Base-by-base conservation (phyloP, 2,113 vertebrate genomes). In the Neopipo cinnamomea region DNA sequence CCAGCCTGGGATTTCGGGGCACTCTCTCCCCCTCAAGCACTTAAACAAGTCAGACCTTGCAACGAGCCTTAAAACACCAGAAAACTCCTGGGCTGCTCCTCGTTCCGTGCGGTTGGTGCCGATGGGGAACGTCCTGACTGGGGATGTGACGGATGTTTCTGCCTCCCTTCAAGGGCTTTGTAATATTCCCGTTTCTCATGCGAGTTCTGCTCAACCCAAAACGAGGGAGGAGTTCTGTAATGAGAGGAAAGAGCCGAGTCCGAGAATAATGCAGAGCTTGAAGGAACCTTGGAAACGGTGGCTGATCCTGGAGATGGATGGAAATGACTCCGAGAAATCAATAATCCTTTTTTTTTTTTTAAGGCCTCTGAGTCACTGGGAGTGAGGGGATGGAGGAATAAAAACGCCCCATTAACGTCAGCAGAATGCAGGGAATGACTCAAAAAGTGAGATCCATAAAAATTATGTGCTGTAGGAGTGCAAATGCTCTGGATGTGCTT, bases 391-490 rank as follows among this genome's bases (percentile, higher is more conserved):
- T 44, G 56, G 89, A 33, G 66, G 66, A 67, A 11, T 3, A 22
- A 31, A 59, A 49, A 30, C 10, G 4, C 22, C 78, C 52, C 68
- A 1, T 62, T 62, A 42, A 21, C 8, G 0, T 67, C 92, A 80
- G 63, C 52, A 72, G 66, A 55, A 56, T 1, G 55, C 5, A 7
- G 73, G 28, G 73, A 42, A 42, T 47, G 12, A 31, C 62, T 76
- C 81, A 37, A 35, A 87, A 63, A 30, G 41, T 0, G 2, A 30
- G 35, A 62, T 56, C 41, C 14, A 5, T 72, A 41, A 37, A 27
- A 33, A 50, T 12, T 9, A 3, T 2, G 0, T 27, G 4, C 25
- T 11, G 28, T 5, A 13, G 66, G 55, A 4, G 27, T 31, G 75
- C 59, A 53, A 39, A n/a, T 5, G n/a, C 42, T 72, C 12, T 9